Evolutionary conservation across 2,113 vertebrate genomes (phyloP), one percentile per base, ranked within the genome.

Genomic region (Halcyon senegalensis): DNA sequence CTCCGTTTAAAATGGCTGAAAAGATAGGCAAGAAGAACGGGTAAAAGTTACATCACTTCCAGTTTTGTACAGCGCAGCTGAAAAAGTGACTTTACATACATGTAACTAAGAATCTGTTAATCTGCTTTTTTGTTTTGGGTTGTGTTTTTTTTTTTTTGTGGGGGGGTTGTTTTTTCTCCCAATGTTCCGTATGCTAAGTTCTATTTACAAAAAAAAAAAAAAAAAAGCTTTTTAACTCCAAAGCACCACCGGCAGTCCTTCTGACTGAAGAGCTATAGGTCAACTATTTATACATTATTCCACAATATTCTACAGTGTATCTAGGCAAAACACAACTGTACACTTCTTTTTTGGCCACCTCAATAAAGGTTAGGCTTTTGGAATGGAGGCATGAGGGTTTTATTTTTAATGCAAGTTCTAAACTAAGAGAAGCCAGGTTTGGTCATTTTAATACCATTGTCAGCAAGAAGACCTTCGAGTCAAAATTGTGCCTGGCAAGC

Each of bases 251-350:
- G 23, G 89, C 94, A 76, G 88, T 96, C 59, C 81, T 94, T 95
- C 93, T 78, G 55, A 92, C 56, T 78, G 69, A 93, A 98, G 81
- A 92, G 74, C 76, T 96, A 94, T 64, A 97, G 27, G n/a, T 93
- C 95, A 94, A 96, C 96, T 98, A 98, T 97, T 99, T 99, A 97
- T 99, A 99, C 98, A 99, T 98, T 98, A 99, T 98, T 98, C 98
- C 98, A 99, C 98, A 94, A 97, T 99, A 98, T 98, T 98, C 99
- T 99, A 99, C 98, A 98, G 98, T 98, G 98, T 98, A 98, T 98
- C 97, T 98, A 98, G 93, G 96, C 96, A 97, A 95, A 97, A 97
- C 96, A 99, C 92, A 88, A 95, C 96, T 98, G 98, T 98, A 98
- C 97, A 98, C 69, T 93, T 97, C 21, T 20, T 86, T 92, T 96